Conservation (phyloP, 2,888 invertebrate species). For the Pharmacophagus antenor region DNA sequence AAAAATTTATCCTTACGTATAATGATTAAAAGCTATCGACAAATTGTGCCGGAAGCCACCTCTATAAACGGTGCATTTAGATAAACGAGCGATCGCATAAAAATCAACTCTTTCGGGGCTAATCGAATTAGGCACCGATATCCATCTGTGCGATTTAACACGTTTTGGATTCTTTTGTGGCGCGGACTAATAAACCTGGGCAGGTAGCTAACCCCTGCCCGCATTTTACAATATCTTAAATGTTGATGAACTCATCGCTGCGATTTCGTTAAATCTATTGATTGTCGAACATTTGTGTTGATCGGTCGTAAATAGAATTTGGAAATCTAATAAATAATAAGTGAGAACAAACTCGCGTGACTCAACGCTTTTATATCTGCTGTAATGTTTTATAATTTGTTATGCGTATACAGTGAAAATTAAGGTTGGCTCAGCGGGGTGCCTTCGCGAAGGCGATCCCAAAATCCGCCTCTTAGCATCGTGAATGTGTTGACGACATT, state of each 20-base stretch:
- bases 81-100: slow-evolving; percentile 74
- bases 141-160: slow-evolving; percentile 76
- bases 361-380: slow-evolving; percentile 42
- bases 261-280: slow-evolving; percentile 62
- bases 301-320: slow-evolving; percentile 52
- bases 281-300: slow-evolving; percentile 51
- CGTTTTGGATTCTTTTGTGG: slow-evolving; percentile 76
- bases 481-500: slow-evolving; percentile 21
- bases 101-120: slow-evolving; percentile 76
- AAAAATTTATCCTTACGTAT: too few species aligned
- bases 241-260: slow-evolving; percentile 74
- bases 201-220: slow-evolving; percentile 69
- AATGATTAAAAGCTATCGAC: slow-evolving; percentile 35
- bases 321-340: slow-evolving; percentile 50
- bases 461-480: slow-evolving; percentile 21
- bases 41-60: slow-evolving; percentile 39
- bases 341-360: slow-evolving; percentile 41
- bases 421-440: slow-evolving; percentile 30
- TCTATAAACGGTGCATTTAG: slow-evolving; percentile 60
- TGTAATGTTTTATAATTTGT: slow-evolving; percentile 41
- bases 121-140: slow-evolving; percentile 78
- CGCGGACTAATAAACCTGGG: slow-evolving; percentile 68
- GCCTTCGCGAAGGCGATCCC: slow-evolving; percentile 17
- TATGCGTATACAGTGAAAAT: slow-evolving; percentile 32
- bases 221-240: slow-evolving; percentile 64